Evolutionary conservation across 2,888 invertebrate genomes (phyloP).

Genomic region (Euzophera pinguis): DNA sequence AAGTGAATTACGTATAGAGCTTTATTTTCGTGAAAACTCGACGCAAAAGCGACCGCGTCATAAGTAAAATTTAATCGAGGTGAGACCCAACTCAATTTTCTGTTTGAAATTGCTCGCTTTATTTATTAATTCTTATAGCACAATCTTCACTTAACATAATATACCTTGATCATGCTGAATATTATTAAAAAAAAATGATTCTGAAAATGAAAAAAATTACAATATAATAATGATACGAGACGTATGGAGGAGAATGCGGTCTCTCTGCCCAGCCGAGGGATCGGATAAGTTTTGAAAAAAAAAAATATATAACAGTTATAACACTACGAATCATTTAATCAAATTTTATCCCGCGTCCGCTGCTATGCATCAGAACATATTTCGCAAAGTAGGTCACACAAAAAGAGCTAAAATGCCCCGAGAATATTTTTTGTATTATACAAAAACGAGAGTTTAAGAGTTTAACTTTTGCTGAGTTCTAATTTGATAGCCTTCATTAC

Average conservation of each 20-base stretch:
- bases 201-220: neutral
- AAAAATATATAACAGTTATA: too few relatives aligned
- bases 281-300: too few relatives aligned
- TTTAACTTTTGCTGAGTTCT: neutral
- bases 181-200: neutral
- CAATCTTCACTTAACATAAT: too few relatives aligned
- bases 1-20: neutral
- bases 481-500: constrained; percentile 9
- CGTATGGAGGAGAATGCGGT: too few relatives aligned
- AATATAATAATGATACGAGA: too few relatives aligned
- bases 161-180: too few relatives aligned
- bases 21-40: neutral
- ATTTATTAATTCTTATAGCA: neutral
- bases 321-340: neutral
- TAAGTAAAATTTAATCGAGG: constrained; percentile 5
- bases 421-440: constrained; percentile 9
- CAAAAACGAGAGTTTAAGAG: neutral
- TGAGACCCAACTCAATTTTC: neutral
- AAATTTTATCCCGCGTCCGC: neutral
- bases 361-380: neutral
- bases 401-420: constrained; percentile 5
- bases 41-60: neutral
- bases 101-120: constrained; percentile 2
- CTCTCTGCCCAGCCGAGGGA: too few relatives aligned
- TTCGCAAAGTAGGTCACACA: constrained; percentile 3